Evolutionary conservation across 2,797 vertebrate species (phyloP).

Genomic region (Hyperoplus immaculatus): DNA sequence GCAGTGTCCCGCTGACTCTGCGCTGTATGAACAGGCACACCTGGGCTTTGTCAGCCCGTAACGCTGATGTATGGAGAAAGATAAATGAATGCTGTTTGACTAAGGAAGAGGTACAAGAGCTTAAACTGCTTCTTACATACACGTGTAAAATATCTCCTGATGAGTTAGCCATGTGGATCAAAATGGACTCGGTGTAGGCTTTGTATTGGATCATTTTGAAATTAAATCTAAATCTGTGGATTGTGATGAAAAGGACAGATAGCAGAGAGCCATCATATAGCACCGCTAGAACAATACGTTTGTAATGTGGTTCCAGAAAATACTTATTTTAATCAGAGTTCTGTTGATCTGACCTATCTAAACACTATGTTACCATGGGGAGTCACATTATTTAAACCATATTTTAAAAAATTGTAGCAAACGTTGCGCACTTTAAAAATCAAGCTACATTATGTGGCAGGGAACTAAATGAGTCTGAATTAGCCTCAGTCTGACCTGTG

Average conservation of each 20-base stretch:
- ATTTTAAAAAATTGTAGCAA: too few relatives aligned
- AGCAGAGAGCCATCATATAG: background rate
- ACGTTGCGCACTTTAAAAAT: too few relatives aligned
- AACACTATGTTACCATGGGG: background rate
- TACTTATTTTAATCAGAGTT: conserved; percentile 19
- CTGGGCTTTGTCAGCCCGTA: conserved; percentile 64
- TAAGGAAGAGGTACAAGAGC: conserved; percentile 19
- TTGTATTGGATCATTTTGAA: conserved; percentile 20
- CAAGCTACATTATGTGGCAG: background rate
- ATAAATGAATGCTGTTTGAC: conserved; percentile 49
- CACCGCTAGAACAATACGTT: background rate
- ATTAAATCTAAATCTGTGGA: conserved; percentile 11
- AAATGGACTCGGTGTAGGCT: background rate
- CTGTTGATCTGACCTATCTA: conserved; percentile 15
- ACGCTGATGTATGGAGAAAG: conserved; percentile 21
- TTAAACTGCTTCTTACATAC: conserved; percentile 28
- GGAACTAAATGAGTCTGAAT: background rate
- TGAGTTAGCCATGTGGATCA: conserved; percentile 26
- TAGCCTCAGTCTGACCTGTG: conserved; percentile 7
- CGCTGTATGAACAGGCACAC: conserved; percentile 27
- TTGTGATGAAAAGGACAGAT: conserved; percentile 42
- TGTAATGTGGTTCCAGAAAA: background rate
- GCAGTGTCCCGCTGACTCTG: conserved; percentile 45
- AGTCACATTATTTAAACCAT: conserved; percentile 10
- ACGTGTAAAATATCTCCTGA: conserved; percentile 41